phyloP scores from a whole-genome alignment of 2,797 vertebrate genomes.

The Hippoglossus hippoglossus region DNA sequence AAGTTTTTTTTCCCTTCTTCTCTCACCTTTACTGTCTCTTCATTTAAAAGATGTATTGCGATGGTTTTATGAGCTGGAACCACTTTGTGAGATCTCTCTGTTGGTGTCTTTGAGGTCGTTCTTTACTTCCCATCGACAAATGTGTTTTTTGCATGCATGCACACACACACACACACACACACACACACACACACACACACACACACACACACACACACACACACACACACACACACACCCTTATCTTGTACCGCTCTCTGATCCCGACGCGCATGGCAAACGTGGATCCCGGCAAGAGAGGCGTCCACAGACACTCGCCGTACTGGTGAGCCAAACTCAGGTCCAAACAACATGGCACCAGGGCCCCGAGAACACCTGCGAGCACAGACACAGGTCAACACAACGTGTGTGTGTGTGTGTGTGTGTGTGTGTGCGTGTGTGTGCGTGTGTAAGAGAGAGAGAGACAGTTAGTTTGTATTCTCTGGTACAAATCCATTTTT shows the following conservation, averaged over 20 bases:
- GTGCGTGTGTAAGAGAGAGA: not conserved
- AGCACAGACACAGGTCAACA: not conserved
- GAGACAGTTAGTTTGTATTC: not conserved
- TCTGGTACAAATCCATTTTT: no score
- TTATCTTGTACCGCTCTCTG: slow-evolving; percentile 89
- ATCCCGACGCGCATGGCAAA: slow-evolving; percentile 88
- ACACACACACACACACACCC: slow-evolving; percentile 74
- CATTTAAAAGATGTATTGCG: not conserved
- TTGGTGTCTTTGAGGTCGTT: not conserved
- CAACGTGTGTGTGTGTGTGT: not conserved
- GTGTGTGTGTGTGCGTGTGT: not conserved
- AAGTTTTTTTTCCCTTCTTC: not conserved
- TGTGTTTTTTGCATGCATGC: slow-evolving; percentile 19
- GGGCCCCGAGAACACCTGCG: slow-evolving; percentile 84
- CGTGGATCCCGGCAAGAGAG: slow-evolving; percentile 87
- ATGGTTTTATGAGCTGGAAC: not conserved
- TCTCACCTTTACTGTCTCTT: not conserved
- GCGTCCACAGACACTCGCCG: slow-evolving; percentile 87
- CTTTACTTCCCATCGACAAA: not conserved
- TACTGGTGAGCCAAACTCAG: slow-evolving; percentile 85
- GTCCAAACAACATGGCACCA: slow-evolving; percentile 85
- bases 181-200: no score
- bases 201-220: slow-evolving; percentile 72
- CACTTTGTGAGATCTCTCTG: not conserved
- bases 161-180: slow-evolving; percentile 71